Evolutionary conservation across 2,888 invertebrate species (phyloP).

Genomic region (Lasius fuliginosus): DNA sequence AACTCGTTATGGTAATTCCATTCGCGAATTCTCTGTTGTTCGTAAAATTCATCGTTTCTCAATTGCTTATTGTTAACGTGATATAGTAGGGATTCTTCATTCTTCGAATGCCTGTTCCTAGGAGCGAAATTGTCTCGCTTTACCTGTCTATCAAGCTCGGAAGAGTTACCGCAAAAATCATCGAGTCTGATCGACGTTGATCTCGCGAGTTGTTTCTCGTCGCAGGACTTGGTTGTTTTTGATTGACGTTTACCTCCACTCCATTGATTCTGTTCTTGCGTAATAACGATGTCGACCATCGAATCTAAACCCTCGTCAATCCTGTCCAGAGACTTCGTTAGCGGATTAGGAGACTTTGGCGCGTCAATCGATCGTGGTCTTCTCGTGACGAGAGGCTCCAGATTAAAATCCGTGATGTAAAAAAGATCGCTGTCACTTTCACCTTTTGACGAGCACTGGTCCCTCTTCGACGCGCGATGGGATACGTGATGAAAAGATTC

Average conservation of each 20-base stretch:
- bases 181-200: slow-evolving; percentile 61
- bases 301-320: slow-evolving; percentile 92
- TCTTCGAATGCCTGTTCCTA: slow-evolving; percentile 63
- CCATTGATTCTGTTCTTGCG: slow-evolving; percentile 85
- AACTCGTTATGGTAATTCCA: slow-evolving; percentile 77
- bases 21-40: slow-evolving; percentile 72
- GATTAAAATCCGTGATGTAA: slow-evolving; percentile 83
- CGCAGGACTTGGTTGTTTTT: slow-evolving; percentile 62
- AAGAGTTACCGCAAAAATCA: slow-evolving; percentile 28
- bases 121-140: slow-evolving; percentile 45
- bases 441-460: slow-evolving; percentile 77
- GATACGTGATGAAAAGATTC: slow-evolving; percentile 84
- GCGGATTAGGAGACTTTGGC: slow-evolving; percentile 76
- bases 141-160: slow-evolving; percentile 34
- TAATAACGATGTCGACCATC: slow-evolving; percentile 91
- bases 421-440: slow-evolving; percentile 86
- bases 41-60: slow-evolving; percentile 81
- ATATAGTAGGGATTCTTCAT: slow-evolving; percentile 70
- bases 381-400: slow-evolving; percentile 76
- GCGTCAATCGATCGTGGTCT: slow-evolving; percentile 70
- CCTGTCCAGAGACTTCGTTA: slow-evolving; percentile 93
- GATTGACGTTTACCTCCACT: slow-evolving; percentile 55
- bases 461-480: slow-evolving; percentile 64
- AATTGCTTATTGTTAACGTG: slow-evolving; percentile 70
- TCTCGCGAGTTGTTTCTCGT: slow-evolving; percentile 65